These are phyloP conservation scores for Frankliniella intonsa DNA, from an alignment of 2,888 invertebrate species.

Conservation along the genomic window DNA sequence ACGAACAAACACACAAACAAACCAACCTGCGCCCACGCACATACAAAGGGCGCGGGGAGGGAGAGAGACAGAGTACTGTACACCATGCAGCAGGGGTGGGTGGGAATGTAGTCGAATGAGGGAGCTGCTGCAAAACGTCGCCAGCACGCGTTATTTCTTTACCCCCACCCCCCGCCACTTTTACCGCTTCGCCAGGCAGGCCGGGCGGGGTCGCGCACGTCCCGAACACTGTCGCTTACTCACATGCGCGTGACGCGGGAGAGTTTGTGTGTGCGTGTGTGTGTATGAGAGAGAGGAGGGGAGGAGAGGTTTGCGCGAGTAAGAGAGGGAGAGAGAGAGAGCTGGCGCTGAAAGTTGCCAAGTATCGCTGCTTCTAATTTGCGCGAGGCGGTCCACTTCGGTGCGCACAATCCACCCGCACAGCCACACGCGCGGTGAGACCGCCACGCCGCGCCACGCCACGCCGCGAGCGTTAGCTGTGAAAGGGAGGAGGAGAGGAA, in stretches of 20 bases:
- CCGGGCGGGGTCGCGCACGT: background rate
- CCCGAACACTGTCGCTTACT: constrained; percentile 6
- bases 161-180: background rate
- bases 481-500: no score
- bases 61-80: no score
- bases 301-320: background rate
- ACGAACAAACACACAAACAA: no score
- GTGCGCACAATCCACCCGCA: constrained; percentile 1
- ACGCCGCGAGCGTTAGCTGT: background rate
- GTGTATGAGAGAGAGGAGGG: background rate
- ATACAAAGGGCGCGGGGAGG: no score
- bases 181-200: background rate
- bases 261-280: background rate
- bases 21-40: no score
- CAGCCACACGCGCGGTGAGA: background rate
- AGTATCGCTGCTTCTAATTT: constrained; percentile 17
- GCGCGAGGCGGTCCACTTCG: background rate
- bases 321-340: background rate
- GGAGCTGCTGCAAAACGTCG: constrained; percentile 5
- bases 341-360: constrained; percentile 16
- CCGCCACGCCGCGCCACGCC: no score
- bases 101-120: background rate
- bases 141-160: background rate
- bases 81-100: no score
- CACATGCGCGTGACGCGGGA: background rate